Base-by-base conservation (phyloP, 2,888 invertebrate genomes). In the Hipparchia sbordonii region DNA sequence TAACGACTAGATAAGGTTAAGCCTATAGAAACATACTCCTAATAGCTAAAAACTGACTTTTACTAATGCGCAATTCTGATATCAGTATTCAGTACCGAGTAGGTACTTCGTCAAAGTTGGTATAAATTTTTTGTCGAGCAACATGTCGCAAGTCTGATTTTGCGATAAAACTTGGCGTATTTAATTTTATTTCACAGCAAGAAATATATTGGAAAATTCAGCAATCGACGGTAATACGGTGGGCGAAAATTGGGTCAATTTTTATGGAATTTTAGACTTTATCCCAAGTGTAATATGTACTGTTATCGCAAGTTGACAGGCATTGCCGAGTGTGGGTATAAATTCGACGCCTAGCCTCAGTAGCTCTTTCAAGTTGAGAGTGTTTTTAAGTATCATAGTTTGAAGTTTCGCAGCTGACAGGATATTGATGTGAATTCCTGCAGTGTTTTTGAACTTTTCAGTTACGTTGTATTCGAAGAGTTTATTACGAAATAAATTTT, bases 361-460 rank as follows among this genome's bases (percentile, higher is more conserved):
- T 67, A 63, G 67, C 67, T 71, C 73, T 59, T 67, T 72, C 62
- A 48, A 73, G 65, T 70, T 67, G 59, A 73, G 73, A 73, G 67
- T 71, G 60, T 73, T 71, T 73, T 48, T 72, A 75, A 71, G 72
- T 72, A 68, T 71, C 59, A 60, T 67, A 72, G 63, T 71, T 73
- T 71, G 69, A 57, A 72, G 67, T 72, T 69, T 71, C 52, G 52
- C 66, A 67, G 63, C 39, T 61, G 63, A 63, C 52, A 67, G 10
- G 13, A 65, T 65, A 65, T 65, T 65, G 52, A 39, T 65, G 65
- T 52, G 65, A 46, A 62, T 51, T 33, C 33, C 51, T 33, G 52
- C 52, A 7, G 65, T 12, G 33, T 52, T 65, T 65, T 52, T 33
- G 51, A 65, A 65, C 52, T 65, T 63, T 52, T 2, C 33, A 65